A percentile compares a stretch with the other conserved stretches of the same genome.
Evolutionary conservation across 2,888 invertebrate genomes (phyloP).

Genomic region (Drepana falcataria): DNA sequence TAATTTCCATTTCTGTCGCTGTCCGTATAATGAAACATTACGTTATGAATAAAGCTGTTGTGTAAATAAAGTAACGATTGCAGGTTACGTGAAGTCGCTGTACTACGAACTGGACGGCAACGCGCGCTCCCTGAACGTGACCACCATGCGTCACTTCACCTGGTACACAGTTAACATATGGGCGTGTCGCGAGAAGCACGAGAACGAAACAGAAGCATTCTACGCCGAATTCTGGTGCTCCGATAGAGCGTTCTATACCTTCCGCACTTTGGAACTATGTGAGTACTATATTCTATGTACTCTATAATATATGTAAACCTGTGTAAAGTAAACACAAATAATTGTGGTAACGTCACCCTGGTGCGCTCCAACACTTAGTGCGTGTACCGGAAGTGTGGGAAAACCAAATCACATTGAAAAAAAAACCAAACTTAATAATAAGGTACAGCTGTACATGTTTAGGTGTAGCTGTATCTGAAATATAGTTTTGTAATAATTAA

Average conservation of each 20-base stretch:
- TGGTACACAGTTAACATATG: conserved; percentile 86
- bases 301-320: too few relatives aligned
- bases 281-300: conserved; percentile 13
- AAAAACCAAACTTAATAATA: too few relatives aligned
- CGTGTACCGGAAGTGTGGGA: too few relatives aligned
- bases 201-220: conserved; percentile 66
- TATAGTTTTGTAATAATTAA: too few relatives aligned
- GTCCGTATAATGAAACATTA: too few relatives aligned
- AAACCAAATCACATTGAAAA: too few relatives aligned
- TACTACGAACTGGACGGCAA: conserved; percentile 75
- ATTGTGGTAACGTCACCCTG: too few relatives aligned
- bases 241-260: conserved; percentile 50
- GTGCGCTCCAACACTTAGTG: too few relatives aligned
- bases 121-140: conserved; percentile 41
- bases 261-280: conserved; percentile 58
- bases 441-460: too few relatives aligned
- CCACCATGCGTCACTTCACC: conserved; percentile 85
- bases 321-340: too few relatives aligned
- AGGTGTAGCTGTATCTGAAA: too few relatives aligned
- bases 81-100: conserved; percentile 54
- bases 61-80: neutral
- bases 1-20: neutral
- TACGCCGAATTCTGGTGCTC: conserved; percentile 72
- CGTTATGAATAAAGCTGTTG: too few relatives aligned
- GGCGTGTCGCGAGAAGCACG: conserved; percentile 85